Percentiles rank a stretch among this genome's conserved stretches.
phyloP scores from a whole-genome alignment of 2,113 vertebrate genomes.

The Centrocercus urophasianus region DNA sequence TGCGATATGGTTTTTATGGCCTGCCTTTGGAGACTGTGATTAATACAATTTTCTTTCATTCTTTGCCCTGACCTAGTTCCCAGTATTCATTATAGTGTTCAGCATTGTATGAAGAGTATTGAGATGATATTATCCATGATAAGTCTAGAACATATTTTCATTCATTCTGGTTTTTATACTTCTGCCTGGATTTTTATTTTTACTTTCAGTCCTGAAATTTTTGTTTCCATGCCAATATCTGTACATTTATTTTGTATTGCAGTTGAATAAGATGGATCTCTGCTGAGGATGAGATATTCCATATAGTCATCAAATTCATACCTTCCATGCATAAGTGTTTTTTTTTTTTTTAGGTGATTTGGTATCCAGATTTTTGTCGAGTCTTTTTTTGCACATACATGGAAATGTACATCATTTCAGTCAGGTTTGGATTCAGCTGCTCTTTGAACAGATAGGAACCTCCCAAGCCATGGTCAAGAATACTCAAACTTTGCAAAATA shows the following conservation, averaged over 20 bases:
- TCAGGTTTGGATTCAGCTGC: background rate
- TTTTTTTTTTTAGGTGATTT: slow-evolving; percentile 8
- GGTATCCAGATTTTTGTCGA: slow-evolving; percentile 24
- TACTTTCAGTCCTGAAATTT: slow-evolving; percentile 43
- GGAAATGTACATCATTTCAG: background rate
- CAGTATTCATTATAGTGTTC: background rate
- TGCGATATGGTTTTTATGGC: slow-evolving; percentile 75
- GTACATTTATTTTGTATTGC: slow-evolving; percentile 67
- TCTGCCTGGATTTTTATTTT: slow-evolving; percentile 53
- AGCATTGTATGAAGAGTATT: slow-evolving; percentile 26
- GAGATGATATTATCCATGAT: background rate
- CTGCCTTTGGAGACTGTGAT: slow-evolving; percentile 75
- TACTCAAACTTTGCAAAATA: background rate
- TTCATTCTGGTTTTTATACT: slow-evolving; percentile 42
- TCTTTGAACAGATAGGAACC: background rate
- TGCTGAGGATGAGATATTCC: slow-evolving; percentile 42
- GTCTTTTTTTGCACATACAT: background rate
- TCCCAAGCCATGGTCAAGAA: background rate
- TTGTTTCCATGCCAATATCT: slow-evolving; percentile 59
- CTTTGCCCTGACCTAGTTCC: slow-evolving; percentile 41
- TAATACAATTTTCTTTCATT: slow-evolving; percentile 72
- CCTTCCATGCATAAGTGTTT: slow-evolving; percentile 18
- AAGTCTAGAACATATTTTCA: slow-evolving; percentile 16
- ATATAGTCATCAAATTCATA: slow-evolving; percentile 43
- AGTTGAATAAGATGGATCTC: slow-evolving; percentile 45